Base-by-base conservation (phyloP, 2,797 vertebrate genomes). In the Pangasius mekongensis region DNA sequence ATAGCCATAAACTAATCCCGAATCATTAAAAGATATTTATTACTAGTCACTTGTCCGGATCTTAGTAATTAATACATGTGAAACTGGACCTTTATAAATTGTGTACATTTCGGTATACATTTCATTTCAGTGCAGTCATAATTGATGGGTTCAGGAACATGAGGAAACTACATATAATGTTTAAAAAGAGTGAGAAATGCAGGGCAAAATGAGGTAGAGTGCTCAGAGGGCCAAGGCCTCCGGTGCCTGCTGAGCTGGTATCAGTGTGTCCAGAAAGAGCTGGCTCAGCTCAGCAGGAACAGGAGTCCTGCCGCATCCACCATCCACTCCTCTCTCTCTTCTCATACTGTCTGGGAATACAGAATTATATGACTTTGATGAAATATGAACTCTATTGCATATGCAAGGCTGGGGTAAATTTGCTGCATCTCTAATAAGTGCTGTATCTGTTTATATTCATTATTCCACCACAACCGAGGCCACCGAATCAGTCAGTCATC, bases 221-320 rank as follows among this genome's bases (percentile, higher is more conserved):
- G 47, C 64, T 27, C 30, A 3, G n/a, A 87, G 95, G 95, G 94
- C 94, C 94, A 89, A 91, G 92, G 92, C 94, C 96, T 96, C 96
- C 94, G 86, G 96, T 97, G 96, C 96, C 96, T 97, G 96, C 96
- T 97, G 94, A 96, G 96, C 96, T 97, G 96, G 96, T 97, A 96
- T 96, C 96, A 96, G 96, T 97, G 95, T 96, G 94, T 93, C 22
- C 90, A 88, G 90, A 91, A 87, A 95, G 97, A 95, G 98, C 98
- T 99, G 98, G 98, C 98, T 99, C 98, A 99, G 98, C 99, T 99
- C 98, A 99, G 98, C 98, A 99, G 98, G 98, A 99, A 99, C 98
- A 99, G 98, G 97, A 98, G 98, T 99, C 94, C 92, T 88, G 27
- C 76, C 62, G 54, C 54, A 78, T 92, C 7, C 39, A 84, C 90